Base-by-base conservation (phyloP, 1,140 invertebrate species). In the Megalopta genalis region DNA sequence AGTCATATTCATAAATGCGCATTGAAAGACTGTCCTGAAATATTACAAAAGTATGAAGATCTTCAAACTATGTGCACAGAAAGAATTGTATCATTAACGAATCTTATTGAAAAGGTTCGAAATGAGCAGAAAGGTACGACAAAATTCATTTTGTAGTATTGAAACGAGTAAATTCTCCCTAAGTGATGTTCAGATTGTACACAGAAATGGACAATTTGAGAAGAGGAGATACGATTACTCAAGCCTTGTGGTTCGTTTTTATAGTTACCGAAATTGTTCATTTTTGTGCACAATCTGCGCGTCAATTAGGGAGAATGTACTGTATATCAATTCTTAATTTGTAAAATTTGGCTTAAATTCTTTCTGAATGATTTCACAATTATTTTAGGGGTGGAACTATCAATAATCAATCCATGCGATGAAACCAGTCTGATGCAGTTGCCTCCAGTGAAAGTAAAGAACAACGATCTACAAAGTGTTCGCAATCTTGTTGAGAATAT, bases 71-170 rank as follows among this genome's bases (percentile, higher is more conserved):
- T 85, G 9, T 91, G 85, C n/a, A 77, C 88, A 0, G 89, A 91
- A n/a, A 89, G 91, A 79, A 92, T 93, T 67, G 88, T 88, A 10
- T 91, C 90, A 9, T 68, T 93, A 9, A 86, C 82, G 0, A 88
- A 91, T 66, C 83, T 91, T 8, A 90, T 93, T 10, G 81, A 90
- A 65, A 87, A 81, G 84, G 84, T 93, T 27, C 88, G 91, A 52
- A 87, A 86, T 37, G 89, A 91, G 57, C 86, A 90, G n/a, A 87
- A 74, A 78, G 90, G 91, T 91, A 21, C 16, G 18, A 80, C 60
- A 68, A 10, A 46, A 46, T 12, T 32, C 32, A 32, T 32, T 32
- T 32, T 32, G 1, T 32, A 2, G 4, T 32, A 32, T 32, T 32
- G 4, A 32, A 32, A 32, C 32, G n/a, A n/a, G n/a, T n/a, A n/a